Conservation (phyloP, 2,888 invertebrate species). For the Hypolimnas misippus region DNA sequence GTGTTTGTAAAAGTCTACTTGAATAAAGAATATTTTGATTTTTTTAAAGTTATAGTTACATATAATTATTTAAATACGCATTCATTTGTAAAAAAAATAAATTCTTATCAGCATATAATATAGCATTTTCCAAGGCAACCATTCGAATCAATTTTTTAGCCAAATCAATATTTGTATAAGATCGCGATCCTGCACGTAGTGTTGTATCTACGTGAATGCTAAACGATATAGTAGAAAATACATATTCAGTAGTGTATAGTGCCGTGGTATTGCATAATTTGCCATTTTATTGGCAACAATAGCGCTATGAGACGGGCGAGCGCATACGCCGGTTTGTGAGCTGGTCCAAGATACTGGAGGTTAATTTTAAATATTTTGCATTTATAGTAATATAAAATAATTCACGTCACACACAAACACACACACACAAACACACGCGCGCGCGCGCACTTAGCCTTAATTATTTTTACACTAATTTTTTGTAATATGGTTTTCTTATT, state of each 20-base stretch:
- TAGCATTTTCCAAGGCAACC: not conserved
- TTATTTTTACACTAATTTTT: too few species aligned
- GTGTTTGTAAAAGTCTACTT: too few species aligned
- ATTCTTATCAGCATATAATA: too few species aligned
- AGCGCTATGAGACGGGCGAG: constrained; percentile 46
- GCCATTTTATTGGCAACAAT: constrained; percentile 57
- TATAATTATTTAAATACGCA: too few species aligned
- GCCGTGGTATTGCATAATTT: constrained; percentile 57
- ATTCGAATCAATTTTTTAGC: constrained; percentile 18
- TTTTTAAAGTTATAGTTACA: too few species aligned
- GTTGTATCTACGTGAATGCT: constrained; percentile 43
- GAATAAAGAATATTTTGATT: too few species aligned
- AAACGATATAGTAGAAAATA: constrained; percentile 45
- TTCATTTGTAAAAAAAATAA: too few species aligned
- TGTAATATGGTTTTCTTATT: too few species aligned
- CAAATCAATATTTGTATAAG: constrained; percentile 23
- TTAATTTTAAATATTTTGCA: too few species aligned
- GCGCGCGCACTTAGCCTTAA: too few species aligned
- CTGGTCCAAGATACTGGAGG: constrained; percentile 33
- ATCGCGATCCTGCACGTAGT: constrained; percentile 32
- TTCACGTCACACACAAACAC: too few species aligned
- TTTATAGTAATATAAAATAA: not conserved
- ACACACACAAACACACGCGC: too few species aligned
- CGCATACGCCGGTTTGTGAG: constrained; percentile 39
- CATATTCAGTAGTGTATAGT: constrained; percentile 52